Conservation (phyloP, 1,140 invertebrate species). For the Hylyphantes graminicola region DNA sequence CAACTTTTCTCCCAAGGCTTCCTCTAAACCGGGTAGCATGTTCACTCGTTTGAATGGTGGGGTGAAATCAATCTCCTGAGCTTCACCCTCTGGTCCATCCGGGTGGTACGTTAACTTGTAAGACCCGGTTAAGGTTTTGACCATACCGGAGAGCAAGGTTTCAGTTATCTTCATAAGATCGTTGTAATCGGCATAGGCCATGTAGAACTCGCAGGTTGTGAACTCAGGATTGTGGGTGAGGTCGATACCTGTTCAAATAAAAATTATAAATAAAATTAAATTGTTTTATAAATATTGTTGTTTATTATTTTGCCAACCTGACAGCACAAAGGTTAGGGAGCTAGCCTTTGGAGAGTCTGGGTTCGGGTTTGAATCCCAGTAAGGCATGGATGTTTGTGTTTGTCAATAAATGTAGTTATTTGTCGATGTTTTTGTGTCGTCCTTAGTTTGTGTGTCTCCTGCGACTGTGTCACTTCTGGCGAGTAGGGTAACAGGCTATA, state of each 20-base stretch:
- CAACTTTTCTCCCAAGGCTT: slow-evolving; percentile 83
- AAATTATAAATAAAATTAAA: too few relatives aligned
- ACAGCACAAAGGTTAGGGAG: too few relatives aligned
- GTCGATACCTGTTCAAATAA: slow-evolving; percentile 79
- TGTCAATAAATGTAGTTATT: too few relatives aligned
- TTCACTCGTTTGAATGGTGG: slow-evolving; percentile 93
- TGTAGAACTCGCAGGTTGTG: slow-evolving; percentile 99
- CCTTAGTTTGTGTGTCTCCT: too few relatives aligned
- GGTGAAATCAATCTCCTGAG: slow-evolving; percentile 93
- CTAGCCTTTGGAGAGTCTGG: too few relatives aligned
- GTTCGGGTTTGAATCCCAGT: too few relatives aligned
- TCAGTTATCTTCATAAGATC: slow-evolving; percentile 96
- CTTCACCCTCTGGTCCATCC: slow-evolving; percentile 84
- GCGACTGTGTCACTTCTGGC: too few relatives aligned
- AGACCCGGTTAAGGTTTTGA: slow-evolving; percentile 76
- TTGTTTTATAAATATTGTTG: too few relatives aligned
- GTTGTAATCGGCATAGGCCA: slow-evolving; percentile 99
- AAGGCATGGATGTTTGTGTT: too few relatives aligned
- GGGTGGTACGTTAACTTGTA: slow-evolving; percentile 91
- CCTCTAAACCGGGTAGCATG: slow-evolving; percentile 93
- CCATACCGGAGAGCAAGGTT: slow-evolving; percentile 87
- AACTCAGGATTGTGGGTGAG: slow-evolving; percentile 99
- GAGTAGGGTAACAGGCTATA: too few relatives aligned
- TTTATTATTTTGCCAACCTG: too few relatives aligned
- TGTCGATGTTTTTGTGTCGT: too few relatives aligned